phyloP scores from a whole-genome alignment of 2,113 vertebrate species.

The Callaeas wilsoni region DNA sequence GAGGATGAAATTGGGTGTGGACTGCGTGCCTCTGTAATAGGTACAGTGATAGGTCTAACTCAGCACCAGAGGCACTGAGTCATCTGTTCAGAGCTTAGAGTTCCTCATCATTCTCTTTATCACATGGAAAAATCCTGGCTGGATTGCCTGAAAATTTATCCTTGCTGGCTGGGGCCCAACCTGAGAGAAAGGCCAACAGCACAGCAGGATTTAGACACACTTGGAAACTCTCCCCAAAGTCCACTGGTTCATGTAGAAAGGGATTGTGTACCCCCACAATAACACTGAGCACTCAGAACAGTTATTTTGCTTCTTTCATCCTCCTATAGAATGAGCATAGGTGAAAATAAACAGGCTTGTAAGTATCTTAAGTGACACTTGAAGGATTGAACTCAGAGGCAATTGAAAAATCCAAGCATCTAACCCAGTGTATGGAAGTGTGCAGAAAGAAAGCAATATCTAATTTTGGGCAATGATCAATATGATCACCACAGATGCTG shows the following conservation, averaged over 20 bases:
- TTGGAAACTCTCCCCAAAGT: neutral
- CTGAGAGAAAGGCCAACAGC: neutral
- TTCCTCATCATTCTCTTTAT: conserved; percentile 7
- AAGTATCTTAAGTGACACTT: neutral
- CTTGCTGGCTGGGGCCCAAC: neutral
- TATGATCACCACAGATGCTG: neutral
- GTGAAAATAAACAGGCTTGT: neutral
- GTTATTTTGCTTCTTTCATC: neutral
- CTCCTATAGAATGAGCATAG: neutral
- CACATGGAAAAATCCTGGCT: conserved; percentile 21
- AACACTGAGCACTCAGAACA: neutral
- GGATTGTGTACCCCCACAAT: neutral
- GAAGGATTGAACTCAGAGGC: neutral
- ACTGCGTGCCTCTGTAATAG: conserved; percentile 23
- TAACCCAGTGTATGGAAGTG: neutral
- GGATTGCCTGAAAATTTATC: neutral
- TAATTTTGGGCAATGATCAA: neutral
- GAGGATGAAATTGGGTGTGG: conserved; percentile 46
- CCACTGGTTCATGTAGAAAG: neutral
- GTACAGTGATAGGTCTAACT: conserved; percentile 38
- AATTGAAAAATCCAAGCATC: neutral
- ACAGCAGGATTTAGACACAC: neutral
- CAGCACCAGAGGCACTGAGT: conserved; percentile 49
- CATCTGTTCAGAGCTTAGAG: conserved; percentile 53
- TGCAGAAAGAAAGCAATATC: neutral